phyloP scores from a whole-genome alignment of 2,797 vertebrate species.

The Falco biarmicus region DNA sequence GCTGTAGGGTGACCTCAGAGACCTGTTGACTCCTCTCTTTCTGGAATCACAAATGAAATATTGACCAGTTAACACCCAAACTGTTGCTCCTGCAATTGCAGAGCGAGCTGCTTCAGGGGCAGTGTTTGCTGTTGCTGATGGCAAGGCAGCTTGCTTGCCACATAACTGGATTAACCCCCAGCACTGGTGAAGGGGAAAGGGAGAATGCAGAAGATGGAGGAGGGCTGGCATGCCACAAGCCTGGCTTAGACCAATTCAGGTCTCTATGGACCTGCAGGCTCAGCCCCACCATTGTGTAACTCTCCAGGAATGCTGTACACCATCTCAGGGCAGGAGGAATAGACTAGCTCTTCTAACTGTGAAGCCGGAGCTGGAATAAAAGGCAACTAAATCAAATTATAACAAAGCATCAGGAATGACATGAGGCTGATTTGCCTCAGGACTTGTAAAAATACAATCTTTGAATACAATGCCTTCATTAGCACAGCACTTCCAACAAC shows the following conservation, averaged over 20 bases:
- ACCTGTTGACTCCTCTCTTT: background rate
- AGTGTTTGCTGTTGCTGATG: background rate
- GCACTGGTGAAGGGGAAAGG: background rate
- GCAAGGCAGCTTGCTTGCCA: background rate
- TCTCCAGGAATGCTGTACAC: background rate
- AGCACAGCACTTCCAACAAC: background rate
- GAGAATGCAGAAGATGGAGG: background rate
- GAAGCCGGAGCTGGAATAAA: background rate
- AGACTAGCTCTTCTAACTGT: background rate
- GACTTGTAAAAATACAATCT: background rate
- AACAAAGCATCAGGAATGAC: background rate
- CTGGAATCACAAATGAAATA: background rate
- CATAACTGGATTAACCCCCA: background rate
- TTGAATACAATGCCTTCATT: background rate
- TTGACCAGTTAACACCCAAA: background rate
- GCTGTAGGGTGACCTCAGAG: background rate
- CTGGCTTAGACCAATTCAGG: background rate
- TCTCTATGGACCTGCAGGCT: background rate
- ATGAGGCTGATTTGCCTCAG: background rate
- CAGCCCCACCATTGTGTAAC: background rate
- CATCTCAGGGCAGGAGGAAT: background rate
- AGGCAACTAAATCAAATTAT: background rate
- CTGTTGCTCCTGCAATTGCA: background rate
- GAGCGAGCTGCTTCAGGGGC: background rate
- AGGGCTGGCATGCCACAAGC: background rate